phyloP scores from a whole-genome alignment of 2,888 invertebrate genomes.

The Panzeria rudis region DNA sequence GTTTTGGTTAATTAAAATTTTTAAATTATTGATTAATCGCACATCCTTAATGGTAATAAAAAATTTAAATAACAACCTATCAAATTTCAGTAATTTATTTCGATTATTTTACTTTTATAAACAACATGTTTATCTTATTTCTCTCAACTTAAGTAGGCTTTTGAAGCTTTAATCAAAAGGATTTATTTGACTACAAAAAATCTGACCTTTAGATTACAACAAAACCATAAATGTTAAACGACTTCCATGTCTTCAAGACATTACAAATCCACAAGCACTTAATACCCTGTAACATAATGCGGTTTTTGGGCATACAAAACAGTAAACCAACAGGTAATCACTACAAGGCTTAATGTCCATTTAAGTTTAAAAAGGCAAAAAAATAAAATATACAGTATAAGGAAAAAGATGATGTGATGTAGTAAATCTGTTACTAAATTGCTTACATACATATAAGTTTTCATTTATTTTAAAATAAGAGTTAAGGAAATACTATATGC shows the following conservation, averaged over 20 bases:
- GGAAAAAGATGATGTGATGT: constrained; percentile 34
- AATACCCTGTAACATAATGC: constrained; percentile 43
- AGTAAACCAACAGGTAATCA: constrained; percentile 63
- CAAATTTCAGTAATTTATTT: background rate
- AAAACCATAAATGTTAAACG: constrained; percentile 2
- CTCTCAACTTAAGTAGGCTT: constrained; percentile 6
- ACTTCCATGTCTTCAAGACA: constrained; percentile 26
- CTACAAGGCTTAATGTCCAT: constrained; percentile 44
- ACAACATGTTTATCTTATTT: background rate
- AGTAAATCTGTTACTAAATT: constrained; percentile 43
- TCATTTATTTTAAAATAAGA: constrained; percentile 3
- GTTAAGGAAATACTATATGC: constrained; percentile 4
- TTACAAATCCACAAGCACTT: constrained; percentile 31
- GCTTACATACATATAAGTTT: constrained; percentile 22
- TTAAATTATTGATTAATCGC: too few species aligned
- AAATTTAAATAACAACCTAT: background rate
- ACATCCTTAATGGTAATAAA: too few species aligned
- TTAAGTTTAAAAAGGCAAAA: background rate
- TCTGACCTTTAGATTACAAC: constrained; percentile 28
- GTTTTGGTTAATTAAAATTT: background rate
- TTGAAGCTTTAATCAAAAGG: background rate
- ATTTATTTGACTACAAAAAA: constrained; percentile 21
- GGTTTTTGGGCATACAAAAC: constrained; percentile 49
- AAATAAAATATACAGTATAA: background rate
- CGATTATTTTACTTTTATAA: background rate